phyloP scores from a whole-genome alignment of 2,888 invertebrate genomes.

The Ryuthela nishihirai region DNA sequence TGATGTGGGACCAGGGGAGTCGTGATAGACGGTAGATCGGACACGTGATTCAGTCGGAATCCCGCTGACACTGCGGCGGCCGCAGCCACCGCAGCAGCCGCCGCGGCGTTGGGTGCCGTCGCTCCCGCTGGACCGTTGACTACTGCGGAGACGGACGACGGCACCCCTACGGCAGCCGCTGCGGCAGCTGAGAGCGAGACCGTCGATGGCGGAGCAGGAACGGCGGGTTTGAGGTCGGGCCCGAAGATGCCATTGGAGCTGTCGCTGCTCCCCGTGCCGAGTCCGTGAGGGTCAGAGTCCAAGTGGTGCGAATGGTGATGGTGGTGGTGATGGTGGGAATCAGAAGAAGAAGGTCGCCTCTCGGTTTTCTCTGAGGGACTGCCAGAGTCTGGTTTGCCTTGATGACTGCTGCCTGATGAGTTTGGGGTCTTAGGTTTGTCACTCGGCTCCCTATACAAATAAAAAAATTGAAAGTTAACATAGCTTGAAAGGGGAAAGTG shows the following conservation, averaged over 20 bases:
- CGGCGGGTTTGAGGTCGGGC: constrained; percentile 17
- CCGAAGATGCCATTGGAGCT: constrained; percentile 34
- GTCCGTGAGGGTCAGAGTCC: constrained; percentile 26
- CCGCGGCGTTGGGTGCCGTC: constrained; percentile 20
- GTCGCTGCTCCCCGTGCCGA: constrained; percentile 29
- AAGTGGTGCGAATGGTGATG: constrained; percentile 13
- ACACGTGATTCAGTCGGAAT: constrained; percentile 26
- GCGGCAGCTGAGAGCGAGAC: constrained; percentile 5
- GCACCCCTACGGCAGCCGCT: constrained; percentile 5
- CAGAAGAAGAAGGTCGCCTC: constrained; percentile 14
- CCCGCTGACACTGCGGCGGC: constrained; percentile 1
- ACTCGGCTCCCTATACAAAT: constrained; percentile 14
- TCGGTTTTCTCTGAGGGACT: constrained; percentile 19
- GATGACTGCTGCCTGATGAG: constrained; percentile 24
- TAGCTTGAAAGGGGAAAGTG: not conserved
- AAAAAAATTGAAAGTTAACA: not conserved
- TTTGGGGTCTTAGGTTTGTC: constrained; percentile 34
- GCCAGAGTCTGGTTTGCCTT: constrained; percentile 18
- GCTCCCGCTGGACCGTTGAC: constrained; percentile 7
- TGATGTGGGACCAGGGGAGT: constrained; percentile 21
- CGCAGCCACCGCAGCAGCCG: constrained; percentile 26
- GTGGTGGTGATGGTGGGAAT: constrained; percentile 8
- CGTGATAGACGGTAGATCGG: constrained; percentile 16
- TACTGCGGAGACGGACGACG: constrained; percentile 1
- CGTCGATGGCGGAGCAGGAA: constrained; percentile 12